phyloP scores from a whole-genome alignment of 1,140 invertebrate species.

The Batillaria attramentaria region DNA sequence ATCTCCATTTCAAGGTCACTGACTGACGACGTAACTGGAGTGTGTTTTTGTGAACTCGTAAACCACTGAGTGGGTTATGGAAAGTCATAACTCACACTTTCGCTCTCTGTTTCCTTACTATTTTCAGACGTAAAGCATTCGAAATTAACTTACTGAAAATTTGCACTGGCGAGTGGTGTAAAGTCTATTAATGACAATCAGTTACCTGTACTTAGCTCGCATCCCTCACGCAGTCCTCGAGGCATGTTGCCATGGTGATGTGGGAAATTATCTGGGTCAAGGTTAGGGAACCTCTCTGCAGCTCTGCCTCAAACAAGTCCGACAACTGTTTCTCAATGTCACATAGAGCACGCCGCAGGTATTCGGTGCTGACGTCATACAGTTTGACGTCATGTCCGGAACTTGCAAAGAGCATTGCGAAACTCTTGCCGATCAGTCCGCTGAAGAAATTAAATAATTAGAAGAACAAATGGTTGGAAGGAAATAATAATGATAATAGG shows the following conservation, averaged over 20 bases:
- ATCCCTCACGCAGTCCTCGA: constrained; percentile 74
- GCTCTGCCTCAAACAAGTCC: constrained; percentile 79
- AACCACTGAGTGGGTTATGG: too few relatives aligned
- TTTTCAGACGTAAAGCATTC: too few relatives aligned
- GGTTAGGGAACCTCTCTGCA: constrained; percentile 78
- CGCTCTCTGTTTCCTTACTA: too few relatives aligned
- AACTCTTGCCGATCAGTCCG: constrained; percentile 92
- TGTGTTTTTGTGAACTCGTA: too few relatives aligned
- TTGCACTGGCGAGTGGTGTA: too few relatives aligned
- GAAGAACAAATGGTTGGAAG: neutral
- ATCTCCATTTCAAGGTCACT: too few relatives aligned
- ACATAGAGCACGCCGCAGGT: constrained; percentile 79
- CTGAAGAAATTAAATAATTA: constrained; percentile 72
- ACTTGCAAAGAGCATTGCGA: constrained; percentile 94
- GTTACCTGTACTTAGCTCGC: constrained; percentile 82
- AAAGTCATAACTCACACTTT: too few relatives aligned
- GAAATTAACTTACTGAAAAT: too few relatives aligned
- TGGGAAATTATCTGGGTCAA: constrained; percentile 83
- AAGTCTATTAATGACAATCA: too few relatives aligned
- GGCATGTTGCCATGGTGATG: constrained; percentile 74
- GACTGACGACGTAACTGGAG: too few relatives aligned
- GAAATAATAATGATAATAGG: neutral
- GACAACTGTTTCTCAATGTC: constrained; percentile 84
- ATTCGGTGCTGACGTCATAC: constrained; percentile 85
- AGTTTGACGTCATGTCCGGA: constrained; percentile 88